phyloP scores from a whole-genome alignment of 2,113 vertebrate species.

The Bubo blakistoni region DNA sequence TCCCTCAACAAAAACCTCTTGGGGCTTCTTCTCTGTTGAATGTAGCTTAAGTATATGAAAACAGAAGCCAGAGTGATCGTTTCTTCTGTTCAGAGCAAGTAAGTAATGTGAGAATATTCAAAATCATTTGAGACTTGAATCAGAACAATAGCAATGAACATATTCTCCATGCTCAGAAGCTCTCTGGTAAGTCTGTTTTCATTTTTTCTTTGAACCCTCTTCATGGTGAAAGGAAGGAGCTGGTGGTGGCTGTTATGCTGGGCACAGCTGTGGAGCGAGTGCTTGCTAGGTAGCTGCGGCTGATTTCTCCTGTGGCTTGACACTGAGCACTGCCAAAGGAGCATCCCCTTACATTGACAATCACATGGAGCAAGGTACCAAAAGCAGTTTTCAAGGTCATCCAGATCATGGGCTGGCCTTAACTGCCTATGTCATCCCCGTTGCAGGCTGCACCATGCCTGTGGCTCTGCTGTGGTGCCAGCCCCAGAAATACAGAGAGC shows the following conservation, averaged over 20 bases:
- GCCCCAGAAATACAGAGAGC: not conserved
- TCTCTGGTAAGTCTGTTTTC: not conserved
- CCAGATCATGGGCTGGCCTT: not conserved
- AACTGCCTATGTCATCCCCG: not conserved
- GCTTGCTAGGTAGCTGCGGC: not conserved
- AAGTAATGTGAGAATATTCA: not conserved
- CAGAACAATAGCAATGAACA: not conserved
- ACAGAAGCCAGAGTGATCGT: not conserved
- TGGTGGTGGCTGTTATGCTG: not conserved
- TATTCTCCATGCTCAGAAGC: not conserved
- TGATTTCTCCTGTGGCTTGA: not conserved
- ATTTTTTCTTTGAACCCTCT: not conserved
- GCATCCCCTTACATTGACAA: not conserved
- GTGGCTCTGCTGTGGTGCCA: not conserved
- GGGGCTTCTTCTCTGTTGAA: not conserved
- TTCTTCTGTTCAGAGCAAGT: not conserved
- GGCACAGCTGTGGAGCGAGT: accelerated
- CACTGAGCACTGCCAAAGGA: not conserved
- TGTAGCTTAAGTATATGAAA: not conserved
- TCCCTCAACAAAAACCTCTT: not conserved
- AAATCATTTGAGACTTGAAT: not conserved
- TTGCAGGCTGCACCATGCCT: not conserved
- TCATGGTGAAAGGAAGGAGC: not conserved
- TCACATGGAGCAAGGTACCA: not conserved
- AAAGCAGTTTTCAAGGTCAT: not conserved